A percentile compares a stretch with the other conserved stretches of the same genome.
Evolutionary conservation across 2,888 invertebrate species (phyloP).

Genomic region (Rhagophthalmus giganteus): DNA sequence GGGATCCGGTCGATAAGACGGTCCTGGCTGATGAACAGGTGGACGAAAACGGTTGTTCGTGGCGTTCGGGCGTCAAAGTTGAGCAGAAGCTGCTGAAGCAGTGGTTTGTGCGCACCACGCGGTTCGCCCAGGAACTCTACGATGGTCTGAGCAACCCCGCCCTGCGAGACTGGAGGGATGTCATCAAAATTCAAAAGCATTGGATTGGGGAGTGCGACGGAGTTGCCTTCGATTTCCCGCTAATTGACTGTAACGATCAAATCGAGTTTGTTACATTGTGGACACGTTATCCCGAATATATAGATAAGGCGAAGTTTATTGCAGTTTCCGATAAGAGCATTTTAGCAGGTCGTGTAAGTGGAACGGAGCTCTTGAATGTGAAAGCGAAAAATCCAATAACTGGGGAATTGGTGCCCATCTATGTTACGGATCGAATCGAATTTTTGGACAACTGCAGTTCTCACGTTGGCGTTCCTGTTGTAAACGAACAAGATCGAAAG

Average conservation of each 20-base stretch:
- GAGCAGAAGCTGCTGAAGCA: constrained; percentile 87
- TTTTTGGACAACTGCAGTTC: constrained; percentile 70
- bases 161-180: constrained; percentile 80
- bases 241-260: constrained; percentile 38
- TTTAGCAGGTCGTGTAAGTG: constrained; percentile 52
- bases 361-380: constrained; percentile 50
- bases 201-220: constrained; percentile 92
- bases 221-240: constrained; percentile 67
- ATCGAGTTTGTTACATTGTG: constrained; percentile 63
- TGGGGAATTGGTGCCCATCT: constrained; percentile 65
- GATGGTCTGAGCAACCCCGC: constrained; percentile 71
- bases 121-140: constrained; percentile 71
- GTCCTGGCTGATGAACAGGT: constrained; percentile 98
- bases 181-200: constrained; percentile 80
- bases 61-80: constrained; percentile 95
- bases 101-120: constrained; percentile 93
- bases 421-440: constrained; percentile 63
- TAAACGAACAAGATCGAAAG: constrained; percentile 61
- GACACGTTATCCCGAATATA: constrained; percentile 74
- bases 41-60: constrained; percentile 85
- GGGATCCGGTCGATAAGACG: constrained; percentile 98
- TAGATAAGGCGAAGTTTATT: constrained; percentile 71
- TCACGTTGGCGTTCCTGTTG: constrained; percentile 67
- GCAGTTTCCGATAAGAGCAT: constrained; percentile 63
- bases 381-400: constrained; percentile 73